Conservation (phyloP, 2,797 vertebrate genomes). For the Sebastes diploproa region DNA sequence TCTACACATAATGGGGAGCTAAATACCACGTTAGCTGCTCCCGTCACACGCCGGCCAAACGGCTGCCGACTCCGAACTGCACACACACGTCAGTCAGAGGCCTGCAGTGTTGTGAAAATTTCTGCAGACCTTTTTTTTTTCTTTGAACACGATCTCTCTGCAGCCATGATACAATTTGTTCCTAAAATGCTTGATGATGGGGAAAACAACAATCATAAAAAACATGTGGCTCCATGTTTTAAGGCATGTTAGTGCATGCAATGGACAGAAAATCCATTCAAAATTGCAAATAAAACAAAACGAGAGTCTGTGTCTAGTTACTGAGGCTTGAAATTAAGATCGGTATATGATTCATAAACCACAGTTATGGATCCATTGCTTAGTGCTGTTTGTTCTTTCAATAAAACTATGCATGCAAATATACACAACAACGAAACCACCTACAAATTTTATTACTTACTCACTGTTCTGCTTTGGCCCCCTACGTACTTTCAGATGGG, state of each 20-base stretch:
- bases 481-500: background rate
- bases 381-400: constrained; percentile 54
- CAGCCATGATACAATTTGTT: constrained; percentile 20
- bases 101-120: background rate
- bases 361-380: constrained; percentile 42
- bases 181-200: constrained; percentile 18
- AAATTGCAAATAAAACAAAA: background rate
- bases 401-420: constrained; percentile 47
- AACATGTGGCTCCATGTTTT: constrained; percentile 22
- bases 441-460: constrained; percentile 30
- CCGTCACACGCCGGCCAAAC: background rate
- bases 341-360: constrained; percentile 63
- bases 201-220: constrained; percentile 25
- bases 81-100: background rate
- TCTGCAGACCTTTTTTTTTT: background rate
- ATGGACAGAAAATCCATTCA: constrained; percentile 24
- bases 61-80: background rate
- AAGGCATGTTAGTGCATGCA: background rate
- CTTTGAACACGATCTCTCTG: background rate
- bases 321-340: constrained; percentile 57
- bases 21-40: constrained; percentile 11
- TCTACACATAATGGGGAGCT: background rate
- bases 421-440: constrained; percentile 29
- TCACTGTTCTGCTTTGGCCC: constrained; percentile 17
- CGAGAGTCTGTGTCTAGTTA: constrained; percentile 45